phyloP scores from a whole-genome alignment of 2,113 vertebrate genomes.

The Dendrocopos noguchii region DNA sequence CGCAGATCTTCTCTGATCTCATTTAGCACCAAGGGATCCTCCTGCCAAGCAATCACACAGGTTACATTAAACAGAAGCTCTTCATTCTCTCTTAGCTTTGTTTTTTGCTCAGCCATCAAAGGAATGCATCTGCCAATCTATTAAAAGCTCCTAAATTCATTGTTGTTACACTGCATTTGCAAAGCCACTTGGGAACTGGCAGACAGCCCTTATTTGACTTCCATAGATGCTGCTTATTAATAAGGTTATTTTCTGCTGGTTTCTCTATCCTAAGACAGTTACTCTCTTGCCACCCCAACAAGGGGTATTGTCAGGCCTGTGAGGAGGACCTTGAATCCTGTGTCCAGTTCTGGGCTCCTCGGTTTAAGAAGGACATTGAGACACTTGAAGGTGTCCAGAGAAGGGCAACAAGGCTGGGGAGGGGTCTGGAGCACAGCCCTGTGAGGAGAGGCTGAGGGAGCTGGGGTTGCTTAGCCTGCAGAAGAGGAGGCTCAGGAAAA shows the following conservation, averaged over 20 bases:
- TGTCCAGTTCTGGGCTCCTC: too few species aligned
- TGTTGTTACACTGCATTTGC: neutral
- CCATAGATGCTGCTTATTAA: neutral
- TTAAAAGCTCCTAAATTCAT: neutral
- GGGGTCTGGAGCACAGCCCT: too few species aligned
- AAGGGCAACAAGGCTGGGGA: too few species aligned
- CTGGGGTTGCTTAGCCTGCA: too few species aligned
- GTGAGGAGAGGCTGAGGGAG: too few species aligned
- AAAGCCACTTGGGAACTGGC: neutral
- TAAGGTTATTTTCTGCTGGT: neutral
- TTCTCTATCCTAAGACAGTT: neutral
- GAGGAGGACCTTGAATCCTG: too few species aligned
- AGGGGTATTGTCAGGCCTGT: neutral
- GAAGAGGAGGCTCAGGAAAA: too few species aligned
- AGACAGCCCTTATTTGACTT: neutral
- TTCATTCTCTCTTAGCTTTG: neutral
- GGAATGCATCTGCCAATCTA: neutral
- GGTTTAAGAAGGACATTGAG: too few species aligned
- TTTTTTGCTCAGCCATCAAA: neutral
- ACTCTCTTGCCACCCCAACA: neutral
- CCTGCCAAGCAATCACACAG: constrained; percentile 74
- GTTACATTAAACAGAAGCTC: neutral
- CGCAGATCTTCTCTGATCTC: constrained; percentile 95
- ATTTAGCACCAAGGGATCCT: constrained; percentile 93
- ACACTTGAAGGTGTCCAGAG: too few species aligned